These are phyloP conservation scores for Temnothorax curvispinosus DNA, from an alignment of 1,140 invertebrate genomes.

Conservation along the genomic window DNA sequence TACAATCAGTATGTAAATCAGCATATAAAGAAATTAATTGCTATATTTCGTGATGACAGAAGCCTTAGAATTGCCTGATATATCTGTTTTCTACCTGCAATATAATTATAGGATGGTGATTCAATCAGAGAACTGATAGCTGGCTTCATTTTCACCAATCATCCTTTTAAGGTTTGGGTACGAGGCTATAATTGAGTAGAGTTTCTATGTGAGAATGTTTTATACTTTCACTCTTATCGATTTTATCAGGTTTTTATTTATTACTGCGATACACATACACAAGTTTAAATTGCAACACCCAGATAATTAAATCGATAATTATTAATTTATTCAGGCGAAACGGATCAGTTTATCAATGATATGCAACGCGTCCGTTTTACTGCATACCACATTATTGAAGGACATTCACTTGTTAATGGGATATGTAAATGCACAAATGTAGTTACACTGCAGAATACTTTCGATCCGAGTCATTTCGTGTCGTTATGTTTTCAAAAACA, in stretches of 20 bases:
- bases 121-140: constrained; percentile 2
- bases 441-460: constrained; percentile 1
- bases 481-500: constrained; percentile 3
- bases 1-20: not conserved
- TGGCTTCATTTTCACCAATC: constrained; percentile 39
- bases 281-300: not conserved
- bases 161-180: constrained; percentile 7
- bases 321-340: not conserved
- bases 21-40: not conserved
- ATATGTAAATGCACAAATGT: not conserved
- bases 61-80: not conserved
- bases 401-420: not conserved
- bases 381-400: not conserved
- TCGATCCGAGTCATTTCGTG: constrained; percentile 31
- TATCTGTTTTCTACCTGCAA: not conserved
- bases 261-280: not conserved
- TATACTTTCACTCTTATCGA: not conserved
- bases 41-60: not conserved
- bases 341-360: not conserved
- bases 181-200: not conserved
- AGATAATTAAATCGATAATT: not conserved
- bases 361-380: not conserved
- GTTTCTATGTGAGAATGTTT: not conserved
- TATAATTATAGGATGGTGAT: not conserved
- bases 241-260: not conserved